phyloP scores from a whole-genome alignment of 1,140 invertebrate species.

The Leptinotarsa lineolata region DNA sequence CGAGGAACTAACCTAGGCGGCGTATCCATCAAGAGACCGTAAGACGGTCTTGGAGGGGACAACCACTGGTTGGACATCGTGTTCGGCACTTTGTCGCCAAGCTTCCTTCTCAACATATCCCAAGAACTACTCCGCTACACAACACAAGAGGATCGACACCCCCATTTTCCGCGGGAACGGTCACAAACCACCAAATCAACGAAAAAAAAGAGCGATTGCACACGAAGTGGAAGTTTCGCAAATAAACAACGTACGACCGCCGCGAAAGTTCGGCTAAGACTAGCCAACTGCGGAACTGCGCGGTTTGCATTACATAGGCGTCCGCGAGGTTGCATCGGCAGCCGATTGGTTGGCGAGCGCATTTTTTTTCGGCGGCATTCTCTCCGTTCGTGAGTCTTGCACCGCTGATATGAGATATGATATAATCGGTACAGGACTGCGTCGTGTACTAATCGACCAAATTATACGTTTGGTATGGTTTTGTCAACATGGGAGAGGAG shows the following conservation, averaged over 20 bases:
- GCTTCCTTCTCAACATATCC: conserved; percentile 1
- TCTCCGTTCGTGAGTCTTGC: neutral
- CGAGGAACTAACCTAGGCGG: conserved; percentile 42
- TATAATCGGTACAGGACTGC: neutral
- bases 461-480: too few relatives aligned
- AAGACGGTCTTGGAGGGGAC: conserved; percentile 31
- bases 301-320: neutral
- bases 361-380: neutral
- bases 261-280: neutral
- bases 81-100: conserved; percentile 1
- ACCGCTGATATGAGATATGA: neutral
- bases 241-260: conserved; percentile 10
- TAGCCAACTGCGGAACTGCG: conserved; percentile 33
- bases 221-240: neutral
- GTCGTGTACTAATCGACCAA: too few relatives aligned
- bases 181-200: too few relatives aligned
- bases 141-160: neutral
- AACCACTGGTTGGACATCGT: conserved; percentile 38
- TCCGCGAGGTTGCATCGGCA: neutral
- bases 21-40: conserved; percentile 40
- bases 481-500: neutral
- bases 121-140: neutral
- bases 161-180: too few relatives aligned
- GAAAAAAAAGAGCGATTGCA: too few relatives aligned
- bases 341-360: neutral